Evolutionary conservation across 2,797 vertebrate species (phyloP).

Genomic region (Menidia menidia): DNA sequence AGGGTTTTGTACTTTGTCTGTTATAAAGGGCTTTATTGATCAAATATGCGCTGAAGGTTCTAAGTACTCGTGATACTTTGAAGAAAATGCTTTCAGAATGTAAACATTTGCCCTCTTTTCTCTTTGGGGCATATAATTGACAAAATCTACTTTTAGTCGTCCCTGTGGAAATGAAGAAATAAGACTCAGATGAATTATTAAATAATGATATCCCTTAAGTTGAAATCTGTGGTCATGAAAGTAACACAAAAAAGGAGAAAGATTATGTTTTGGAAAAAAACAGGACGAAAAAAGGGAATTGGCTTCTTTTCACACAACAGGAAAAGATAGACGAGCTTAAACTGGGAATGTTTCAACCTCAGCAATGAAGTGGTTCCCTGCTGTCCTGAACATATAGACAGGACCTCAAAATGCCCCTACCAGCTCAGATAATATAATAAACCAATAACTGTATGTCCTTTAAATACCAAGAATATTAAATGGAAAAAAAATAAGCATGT

Average conservation of each 20-base stretch:
- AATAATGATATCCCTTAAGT: too few species aligned
- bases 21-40: background rate
- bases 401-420: background rate
- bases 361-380: background rate
- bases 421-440: background rate
- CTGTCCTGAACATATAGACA: background rate
- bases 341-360: slow-evolving; percentile 3
- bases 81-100: background rate
- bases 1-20: background rate
- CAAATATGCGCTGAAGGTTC: background rate
- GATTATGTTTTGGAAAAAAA: background rate
- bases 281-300: slow-evolving; percentile 2
- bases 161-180: slow-evolving; percentile 5
- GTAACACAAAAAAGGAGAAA: background rate
- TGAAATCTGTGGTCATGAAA: background rate
- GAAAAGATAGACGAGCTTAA: background rate
- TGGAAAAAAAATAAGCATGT: too few species aligned
- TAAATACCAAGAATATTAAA: too few species aligned
- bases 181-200: too few species aligned
- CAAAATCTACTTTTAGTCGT: background rate
- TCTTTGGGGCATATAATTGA: background rate
- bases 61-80: background rate
- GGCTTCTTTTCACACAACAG: slow-evolving; percentile 1
- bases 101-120: background rate
- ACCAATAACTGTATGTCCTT: too few species aligned